Evolutionary conservation across 2,113 vertebrate genomes (phyloP), one percentile per base, ranked within the genome.

Genomic region (Salvelinus alpinus): DNA sequence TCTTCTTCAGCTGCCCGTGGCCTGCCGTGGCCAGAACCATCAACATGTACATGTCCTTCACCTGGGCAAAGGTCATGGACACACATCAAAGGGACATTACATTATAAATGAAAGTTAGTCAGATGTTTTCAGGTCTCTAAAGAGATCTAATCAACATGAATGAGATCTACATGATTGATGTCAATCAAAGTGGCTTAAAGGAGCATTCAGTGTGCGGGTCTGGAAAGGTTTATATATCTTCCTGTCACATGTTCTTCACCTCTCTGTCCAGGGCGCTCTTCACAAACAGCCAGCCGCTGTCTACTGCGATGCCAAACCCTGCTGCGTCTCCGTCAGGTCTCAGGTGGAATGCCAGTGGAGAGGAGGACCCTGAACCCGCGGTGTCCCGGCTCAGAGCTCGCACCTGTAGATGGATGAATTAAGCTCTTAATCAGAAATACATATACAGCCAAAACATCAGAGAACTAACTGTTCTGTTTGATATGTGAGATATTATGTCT

Each of bases 201-300:
- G 38, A 44, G 38, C 38, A 44, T 2, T 44, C 38, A 11, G 9
- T 11, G 38, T 44, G 38, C 0, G 38, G 38, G 38, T 44, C 38
- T 44, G 38, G 38, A 44, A 9, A 44, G 9, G 9, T 44, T 44
- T 3, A 38, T 38, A 38, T 44, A 44, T 44, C 38, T 38, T 38
- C 38, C 38, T 9, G 38, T 38, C 38, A 44, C 38, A 44, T 44
- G 38, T 44, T 2, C 38, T 3, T 54, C 51, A 54, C 94, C 80
- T 99, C 98, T 2, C 95, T 90, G 83, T 99, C 97, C 80, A 99
- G 87, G 0, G 95, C 92, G 0, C 95, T 95, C 0, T 94, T 95
- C 2, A 98, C 95, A 20, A 97, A 98, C 0, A 99, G 92, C 98
- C 98, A 99, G 0, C 98, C 98, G 0, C 94, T 98, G 34, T 97